Conservation (phyloP, 2,113 vertebrate species). For the Copsychus sechellarum region DNA sequence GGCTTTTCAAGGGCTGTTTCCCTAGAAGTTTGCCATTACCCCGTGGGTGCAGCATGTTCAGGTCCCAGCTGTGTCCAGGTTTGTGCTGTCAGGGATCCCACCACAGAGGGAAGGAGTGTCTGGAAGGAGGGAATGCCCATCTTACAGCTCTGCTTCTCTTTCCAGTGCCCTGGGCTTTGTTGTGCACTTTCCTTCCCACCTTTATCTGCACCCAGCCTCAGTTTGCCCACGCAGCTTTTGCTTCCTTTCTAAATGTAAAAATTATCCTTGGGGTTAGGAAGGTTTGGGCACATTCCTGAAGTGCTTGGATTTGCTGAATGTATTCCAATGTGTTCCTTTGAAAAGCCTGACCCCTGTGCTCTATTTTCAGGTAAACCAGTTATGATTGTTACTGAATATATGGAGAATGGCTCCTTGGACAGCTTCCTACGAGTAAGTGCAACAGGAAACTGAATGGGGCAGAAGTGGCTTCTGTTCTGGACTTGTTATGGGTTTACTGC, state of each 20-base stretch:
- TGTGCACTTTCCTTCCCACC: neutral
- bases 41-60: rapidly evolving
- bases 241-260: neutral
- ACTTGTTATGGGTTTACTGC: neutral
- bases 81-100: neutral
- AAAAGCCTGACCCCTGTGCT: conserved; percentile 5
- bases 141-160: neutral
- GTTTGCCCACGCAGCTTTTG: neutral
- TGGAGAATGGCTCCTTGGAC: conserved; percentile 91
- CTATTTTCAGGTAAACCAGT: conserved; percentile 83
- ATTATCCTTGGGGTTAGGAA: neutral
- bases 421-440: conserved; percentile 86
- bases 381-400: conserved; percentile 91
- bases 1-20: neutral
- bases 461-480: neutral
- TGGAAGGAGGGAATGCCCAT: neutral
- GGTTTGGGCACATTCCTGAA: neutral
- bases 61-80: neutral
- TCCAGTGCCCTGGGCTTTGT: neutral
- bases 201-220: neutral
- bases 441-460: neutral
- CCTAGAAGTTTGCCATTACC: neutral
- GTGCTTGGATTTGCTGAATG: neutral
- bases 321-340: neutral
- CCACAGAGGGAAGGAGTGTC: neutral